Evolutionary conservation across 2,797 vertebrate genomes (phyloP), one percentile per base, ranked within the genome.

Genomic region (Knipowitschia caucasica): DNA sequence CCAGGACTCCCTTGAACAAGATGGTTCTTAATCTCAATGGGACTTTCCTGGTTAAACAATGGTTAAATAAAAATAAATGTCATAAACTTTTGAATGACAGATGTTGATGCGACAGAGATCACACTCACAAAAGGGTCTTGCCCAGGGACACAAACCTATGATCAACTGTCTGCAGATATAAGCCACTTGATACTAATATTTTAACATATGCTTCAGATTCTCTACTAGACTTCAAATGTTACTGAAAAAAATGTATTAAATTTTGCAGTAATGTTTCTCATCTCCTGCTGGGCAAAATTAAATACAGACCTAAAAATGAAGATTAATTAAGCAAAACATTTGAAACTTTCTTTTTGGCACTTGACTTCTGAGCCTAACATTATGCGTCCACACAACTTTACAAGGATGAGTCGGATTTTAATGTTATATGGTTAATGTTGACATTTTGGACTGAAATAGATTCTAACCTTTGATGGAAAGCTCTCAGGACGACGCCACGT

Each of bases 391-490:
- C 54, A 51, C 44, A 59, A 47, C 59, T 77, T 65, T 63, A 47
- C 39, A 4, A 29, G n/a, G 14, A 23, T 40, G 11, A 42, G 59
- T 46, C 57, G n/a, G 47, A 44, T 27, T 29, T 47, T 51, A 26
- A 40, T 55, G 54, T 25, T 80, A 73, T 75, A 67, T 45, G 57
- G 42, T 11, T 10, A 69, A 67, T 51, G 56, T 29, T 80, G 69
- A 77, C 77, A 82, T 85, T 82, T 82, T 8, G 21, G 58, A 64
- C 45, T 12, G 23, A 55, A 65, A 70, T 64, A 46, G 69, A 64
- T 74, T 68, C 29, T 12, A 50, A 47, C 29, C 5, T 65, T 69
- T 73, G 69, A 80, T 64, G 43, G 51, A 56, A 63, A 39, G 51
- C 36, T 67, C 50, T 63, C 39, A 61, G 57, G 51, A 61, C 23